Conservation (phyloP, 2,888 invertebrate species). For the Papilio protenor region DNA sequence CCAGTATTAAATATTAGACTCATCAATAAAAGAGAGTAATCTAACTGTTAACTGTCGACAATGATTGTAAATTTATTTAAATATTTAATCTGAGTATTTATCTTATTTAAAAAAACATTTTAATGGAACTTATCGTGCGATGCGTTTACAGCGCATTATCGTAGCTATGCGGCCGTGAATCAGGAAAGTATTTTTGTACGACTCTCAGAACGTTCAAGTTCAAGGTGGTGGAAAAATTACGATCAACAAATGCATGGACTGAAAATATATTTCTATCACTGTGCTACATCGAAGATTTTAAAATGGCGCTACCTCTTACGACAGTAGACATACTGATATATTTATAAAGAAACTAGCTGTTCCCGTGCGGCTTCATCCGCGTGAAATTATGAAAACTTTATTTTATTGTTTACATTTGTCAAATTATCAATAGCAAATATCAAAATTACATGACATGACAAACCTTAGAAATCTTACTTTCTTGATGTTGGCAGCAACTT, state of each 20-base stretch:
- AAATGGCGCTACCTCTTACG: conserved; percentile 1
- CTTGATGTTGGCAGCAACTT: too few relatives aligned
- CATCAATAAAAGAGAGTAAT: neutral
- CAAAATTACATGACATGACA: too few relatives aligned
- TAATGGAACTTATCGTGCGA: neutral
- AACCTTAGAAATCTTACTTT: too few relatives aligned
- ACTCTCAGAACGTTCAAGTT: conserved; percentile 42
- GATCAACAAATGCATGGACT: conserved; percentile 33
- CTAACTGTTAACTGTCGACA: neutral
- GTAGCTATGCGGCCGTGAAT: conserved; percentile 41
- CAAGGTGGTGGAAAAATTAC: conserved; percentile 43
- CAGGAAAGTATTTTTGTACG: conserved; percentile 40
- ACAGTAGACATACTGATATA: neutral
- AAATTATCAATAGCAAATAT: too few relatives aligned
- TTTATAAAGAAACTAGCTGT: too few relatives aligned
- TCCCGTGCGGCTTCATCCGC: too few relatives aligned
- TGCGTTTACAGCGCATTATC: conserved; percentile 20
- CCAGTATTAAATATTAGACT: neutral
- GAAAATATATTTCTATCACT: conserved; percentile 40
- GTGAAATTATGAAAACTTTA: too few relatives aligned
- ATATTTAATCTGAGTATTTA: neutral
- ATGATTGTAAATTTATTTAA: neutral
- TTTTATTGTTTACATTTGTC: too few relatives aligned
- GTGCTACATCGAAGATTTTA: conserved; percentile 11
- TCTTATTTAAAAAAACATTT: neutral